A percentile compares a stretch with the other conserved stretches of the same genome.
phyloP scores from a whole-genome alignment of 53 echinoderm and acorn worm species.

The Echinometra lucunter region DNA sequence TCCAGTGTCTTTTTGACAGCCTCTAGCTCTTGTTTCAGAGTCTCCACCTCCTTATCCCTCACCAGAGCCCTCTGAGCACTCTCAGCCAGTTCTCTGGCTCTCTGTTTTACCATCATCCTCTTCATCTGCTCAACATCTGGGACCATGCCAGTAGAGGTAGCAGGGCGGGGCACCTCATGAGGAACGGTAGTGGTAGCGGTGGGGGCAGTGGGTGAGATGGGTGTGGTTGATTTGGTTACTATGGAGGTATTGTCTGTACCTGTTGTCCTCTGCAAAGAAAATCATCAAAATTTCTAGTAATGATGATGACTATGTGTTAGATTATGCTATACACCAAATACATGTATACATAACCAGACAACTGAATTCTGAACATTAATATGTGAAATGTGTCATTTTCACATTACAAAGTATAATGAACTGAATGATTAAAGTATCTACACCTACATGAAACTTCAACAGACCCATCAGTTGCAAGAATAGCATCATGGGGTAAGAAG shows the following conservation, averaged over 20 bases:
- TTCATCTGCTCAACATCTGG: conserved; percentile 65
- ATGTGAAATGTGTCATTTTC: too few relatives aligned
- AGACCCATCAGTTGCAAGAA: too few relatives aligned
- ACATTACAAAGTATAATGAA: too few relatives aligned
- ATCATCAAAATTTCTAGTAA: not conserved
- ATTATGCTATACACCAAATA: too few relatives aligned
- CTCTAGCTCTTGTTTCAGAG: conserved; percentile 45
- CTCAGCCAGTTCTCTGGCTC: conserved; percentile 42
- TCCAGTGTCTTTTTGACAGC: conserved; percentile 38
- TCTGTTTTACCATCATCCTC: conserved; percentile 52
- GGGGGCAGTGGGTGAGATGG: not conserved
- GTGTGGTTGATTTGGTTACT: not conserved
- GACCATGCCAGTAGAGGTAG: conserved; percentile 20
- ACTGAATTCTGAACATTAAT: too few relatives aligned
- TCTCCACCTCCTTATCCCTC: conserved; percentile 47
- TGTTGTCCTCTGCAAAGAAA: conserved; percentile 40
- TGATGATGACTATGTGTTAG: not conserved
- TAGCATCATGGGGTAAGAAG: too few relatives aligned
- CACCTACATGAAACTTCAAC: too few relatives aligned
- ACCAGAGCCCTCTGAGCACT: conserved; percentile 17
- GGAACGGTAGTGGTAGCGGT: not conserved
- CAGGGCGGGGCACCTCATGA: not conserved
- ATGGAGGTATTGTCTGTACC: conserved; percentile 13
- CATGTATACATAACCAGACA: too few relatives aligned
- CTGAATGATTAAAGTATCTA: too few relatives aligned